Evolutionary conservation across 2,888 invertebrate species (phyloP), one percentile per base, ranked within the genome.

Genomic region (Encarsia formosa): DNA sequence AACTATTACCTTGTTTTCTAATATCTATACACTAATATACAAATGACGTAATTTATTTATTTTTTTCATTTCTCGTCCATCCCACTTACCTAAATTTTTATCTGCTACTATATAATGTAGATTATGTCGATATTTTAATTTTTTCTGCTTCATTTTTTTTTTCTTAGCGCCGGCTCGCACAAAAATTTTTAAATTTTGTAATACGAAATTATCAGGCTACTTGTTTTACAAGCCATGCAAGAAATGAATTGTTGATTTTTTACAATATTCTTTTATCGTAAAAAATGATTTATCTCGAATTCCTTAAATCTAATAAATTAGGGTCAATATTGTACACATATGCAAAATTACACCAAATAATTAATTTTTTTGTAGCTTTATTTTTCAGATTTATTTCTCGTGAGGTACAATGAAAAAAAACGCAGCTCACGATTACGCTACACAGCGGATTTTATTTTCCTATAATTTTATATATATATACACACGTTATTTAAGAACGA

Each of bases 1-100:
- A 66, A 64, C 68, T 69, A 71, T 69, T 68, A 67, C 66, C 61
- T 67, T 65, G n/a, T 62, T 66, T 62, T 70, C 71, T 72, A 70
- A 71, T 68, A 69, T 72, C 73, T 73, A 73, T 73, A 73, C 73
- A 73, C 72, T 73, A 73, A 73, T 73, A 73, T 73, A 73, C 73
- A 73, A 72, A 71, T 72, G 72, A 71, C 67, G 69, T 65, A 67
- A 68, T 67, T 68, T 69, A 57, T 65, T 59, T n/a, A n/a, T n/a
- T n/a, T n/a, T 59, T 61, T 61, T 60, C 54, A 60, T 58, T 66
- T 64, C 63, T 66, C 66, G 66, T 68, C 69, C 70, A 61, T 73
- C 70, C 70, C 73, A 71, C 73, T 73, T 69, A 71, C 70, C 67
- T 71, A 73, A 61, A 47, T 39, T 67, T 69, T 48, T 42, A 52